Base-by-base conservation (phyloP, 2,797 vertebrate genomes). In the Epinephelus awoara region DNA sequence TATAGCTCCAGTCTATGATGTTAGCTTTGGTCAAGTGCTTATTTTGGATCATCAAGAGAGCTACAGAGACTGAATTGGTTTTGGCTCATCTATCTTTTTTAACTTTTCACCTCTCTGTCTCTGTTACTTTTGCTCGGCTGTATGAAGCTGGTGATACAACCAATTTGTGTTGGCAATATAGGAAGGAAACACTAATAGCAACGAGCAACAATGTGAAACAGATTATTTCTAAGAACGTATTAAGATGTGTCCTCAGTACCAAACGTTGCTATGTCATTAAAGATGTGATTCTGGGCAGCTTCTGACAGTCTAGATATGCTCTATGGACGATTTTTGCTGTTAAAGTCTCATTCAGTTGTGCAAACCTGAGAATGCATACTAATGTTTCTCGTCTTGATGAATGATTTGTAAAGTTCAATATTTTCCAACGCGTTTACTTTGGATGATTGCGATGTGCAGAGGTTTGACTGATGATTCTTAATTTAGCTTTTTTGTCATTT, bases 21-120 rank as follows among this genome's bases (percentile, higher is more conserved):
- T 92, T 92, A 92, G 85, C 85, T 88, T 91, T 89, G 88, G 92
- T 94, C 90, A 92, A 92, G 92, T 93, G 91, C 88, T 93, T 93
- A 85, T 90, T 94, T 92, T 94, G 93, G 88, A 92, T 84, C 83
- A 67, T 84, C 67, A 69, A 44, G 54, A 67, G 75, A 89, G 82
- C 76, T 75, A n/a, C 74, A n/a, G 75, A 82, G 75, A 61, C 82
- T 71, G 65, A 70, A 86, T 85, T 83, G 83, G 83, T 91, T 87
- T 90, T 88, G 89, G 81, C 88, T 84, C 84, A 88, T 93, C 88
- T 76, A 64, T 91, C 84, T 92, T 72, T 42, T 81, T 91, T 90
- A 83, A 77, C 82, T 84, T 84, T 86, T 90, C 80, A 80, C 79
- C 65, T 86, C 80, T 78, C 54, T 3, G 72, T 74, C 40, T 71